phyloP scores from a whole-genome alignment of 2,113 vertebrate genomes.

The Rhea americana region DNA sequence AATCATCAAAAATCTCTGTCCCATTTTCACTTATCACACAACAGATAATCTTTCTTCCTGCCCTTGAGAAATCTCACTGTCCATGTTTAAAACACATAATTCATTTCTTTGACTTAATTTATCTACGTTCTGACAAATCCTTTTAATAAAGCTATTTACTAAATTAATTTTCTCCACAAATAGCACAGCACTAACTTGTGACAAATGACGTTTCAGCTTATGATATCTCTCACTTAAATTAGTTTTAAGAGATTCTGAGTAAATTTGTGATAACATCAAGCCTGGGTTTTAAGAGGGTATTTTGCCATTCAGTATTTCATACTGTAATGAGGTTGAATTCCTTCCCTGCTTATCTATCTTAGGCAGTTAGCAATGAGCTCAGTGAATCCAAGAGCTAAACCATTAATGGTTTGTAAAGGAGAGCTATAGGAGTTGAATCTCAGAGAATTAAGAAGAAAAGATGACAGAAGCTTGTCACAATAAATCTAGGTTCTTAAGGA shows the following conservation, averaged over 20 bases:
- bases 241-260: slow-evolving; percentile 59
- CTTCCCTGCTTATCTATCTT: slow-evolving; percentile 14
- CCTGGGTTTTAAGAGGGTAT: background rate
- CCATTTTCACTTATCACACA: accelerated
- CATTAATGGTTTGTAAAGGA: background rate
- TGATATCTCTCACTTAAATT: slow-evolving; percentile 57
- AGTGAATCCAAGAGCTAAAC: background rate
- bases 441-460: background rate
- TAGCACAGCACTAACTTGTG: slow-evolving; percentile 23
- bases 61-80: background rate
- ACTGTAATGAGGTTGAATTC: background rate
- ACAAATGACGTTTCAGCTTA: slow-evolving; percentile 51
- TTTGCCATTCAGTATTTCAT: slow-evolving; percentile 29
- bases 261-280: slow-evolving; percentile 49
- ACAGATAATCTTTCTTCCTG: background rate
- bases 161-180: slow-evolving; percentile 47
- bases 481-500: slow-evolving; percentile 6
- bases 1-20: background rate
- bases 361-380: background rate
- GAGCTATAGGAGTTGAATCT: background rate
- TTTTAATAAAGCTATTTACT: slow-evolving; percentile 56
- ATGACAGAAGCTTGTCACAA: slow-evolving; percentile 1
- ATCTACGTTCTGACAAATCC: slow-evolving; percentile 48
- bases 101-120: slow-evolving; percentile 34
- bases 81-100: background rate